Evolutionary conservation across 2,113 vertebrate species (phyloP).

Genomic region (Lepus americanus): DNA sequence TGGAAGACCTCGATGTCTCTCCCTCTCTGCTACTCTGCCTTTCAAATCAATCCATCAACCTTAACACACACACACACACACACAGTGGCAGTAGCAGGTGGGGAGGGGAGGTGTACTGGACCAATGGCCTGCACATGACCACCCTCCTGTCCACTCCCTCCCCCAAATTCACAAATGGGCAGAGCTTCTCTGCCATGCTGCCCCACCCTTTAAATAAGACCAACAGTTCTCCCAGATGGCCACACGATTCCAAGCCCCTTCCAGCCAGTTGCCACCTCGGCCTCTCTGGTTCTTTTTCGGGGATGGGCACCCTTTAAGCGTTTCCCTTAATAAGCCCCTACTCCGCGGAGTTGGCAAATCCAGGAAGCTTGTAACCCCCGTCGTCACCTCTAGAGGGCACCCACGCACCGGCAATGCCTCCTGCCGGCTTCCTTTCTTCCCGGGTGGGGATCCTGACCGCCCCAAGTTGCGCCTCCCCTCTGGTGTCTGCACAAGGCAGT

Average conservation of each 20-base stretch:
- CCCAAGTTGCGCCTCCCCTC: neutral
- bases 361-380: constrained; percentile 3
- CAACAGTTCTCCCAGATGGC: neutral
- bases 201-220: neutral
- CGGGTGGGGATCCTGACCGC: neutral
- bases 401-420: neutral
- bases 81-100: no score
- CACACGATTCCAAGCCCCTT: neutral
- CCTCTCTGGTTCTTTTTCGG: no score
- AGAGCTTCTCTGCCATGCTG: neutral
- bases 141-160: neutral
- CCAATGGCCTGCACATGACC: neutral
- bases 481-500: neutral
- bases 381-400: constrained; percentile 48
- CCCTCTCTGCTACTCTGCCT: no score
- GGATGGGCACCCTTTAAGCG: neutral
- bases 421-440: no score
- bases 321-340: neutral
- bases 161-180: neutral
- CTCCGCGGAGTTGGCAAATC: neutral
- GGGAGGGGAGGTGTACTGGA: neutral
- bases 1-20: no score
- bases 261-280: neutral
- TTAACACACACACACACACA: no score
- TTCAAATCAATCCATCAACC: no score